These are phyloP conservation scores for Cossypha niveicapilla DNA, from an alignment of 2,797 vertebrate species.

Conservation along the genomic window DNA sequence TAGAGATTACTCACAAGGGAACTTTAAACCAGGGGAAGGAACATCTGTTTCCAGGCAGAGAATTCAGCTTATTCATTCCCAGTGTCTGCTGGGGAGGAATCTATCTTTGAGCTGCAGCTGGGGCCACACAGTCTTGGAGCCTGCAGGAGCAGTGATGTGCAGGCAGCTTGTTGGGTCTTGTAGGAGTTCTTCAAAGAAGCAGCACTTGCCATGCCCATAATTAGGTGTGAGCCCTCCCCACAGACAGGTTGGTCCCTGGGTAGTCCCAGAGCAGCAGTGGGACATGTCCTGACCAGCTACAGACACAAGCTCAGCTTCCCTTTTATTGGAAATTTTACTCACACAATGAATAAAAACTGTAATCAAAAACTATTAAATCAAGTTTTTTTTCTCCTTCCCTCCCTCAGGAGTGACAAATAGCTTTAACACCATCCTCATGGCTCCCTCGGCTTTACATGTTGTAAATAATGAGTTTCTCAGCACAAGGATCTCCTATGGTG, in stretches of 20 bases:
- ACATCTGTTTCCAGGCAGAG: background rate
- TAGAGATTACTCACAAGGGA: background rate
- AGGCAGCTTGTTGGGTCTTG: background rate
- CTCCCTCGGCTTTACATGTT: background rate
- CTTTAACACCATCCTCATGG: background rate
- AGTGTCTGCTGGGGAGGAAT: background rate
- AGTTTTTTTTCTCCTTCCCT: background rate
- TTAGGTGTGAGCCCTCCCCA: background rate
- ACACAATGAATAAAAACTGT: background rate
- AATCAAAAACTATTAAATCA: background rate
- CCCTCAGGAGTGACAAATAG: background rate
- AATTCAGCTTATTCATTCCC: background rate
- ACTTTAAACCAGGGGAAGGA: background rate
- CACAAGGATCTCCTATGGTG: background rate
- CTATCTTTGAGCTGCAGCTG: background rate
- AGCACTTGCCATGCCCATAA: background rate
- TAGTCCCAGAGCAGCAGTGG: background rate
- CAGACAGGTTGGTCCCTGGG: background rate
- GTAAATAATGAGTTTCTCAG: background rate
- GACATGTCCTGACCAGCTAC: background rate
- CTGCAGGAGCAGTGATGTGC: background rate
- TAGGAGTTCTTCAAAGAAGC: background rate
- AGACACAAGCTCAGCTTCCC: background rate
- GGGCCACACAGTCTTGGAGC: background rate
- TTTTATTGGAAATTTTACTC: background rate